Base-by-base conservation (phyloP, 2,888 invertebrate species). In the Eustalomyia histrio region DNA sequence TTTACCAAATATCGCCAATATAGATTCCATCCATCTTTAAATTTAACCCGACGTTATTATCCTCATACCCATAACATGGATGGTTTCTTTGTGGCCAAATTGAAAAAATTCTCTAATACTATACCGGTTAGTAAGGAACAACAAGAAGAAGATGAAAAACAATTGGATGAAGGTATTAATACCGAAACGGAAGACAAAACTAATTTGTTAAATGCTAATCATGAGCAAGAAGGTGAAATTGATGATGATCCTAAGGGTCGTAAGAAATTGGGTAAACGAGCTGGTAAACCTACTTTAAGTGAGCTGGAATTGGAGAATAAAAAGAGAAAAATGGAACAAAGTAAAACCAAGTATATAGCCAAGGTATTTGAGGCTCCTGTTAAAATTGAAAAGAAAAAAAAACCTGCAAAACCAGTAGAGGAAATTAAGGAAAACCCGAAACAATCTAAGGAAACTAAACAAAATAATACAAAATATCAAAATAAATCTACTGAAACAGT, bases 1-100 rank as follows among this genome's bases (percentile, higher is more conserved):
- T 99, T 98, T 90, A 94, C 94, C 0, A 97, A 95, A 91, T 99
- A 95, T 87, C 93, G 95, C 67, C 95, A 96, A 83, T 92, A 94
- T 86, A 93, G 97, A 85, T 99, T 97, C 91, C 97, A 99, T 90
- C 97, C 97, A 0, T 95, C 96, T 12, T 91, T 99, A 90, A 97
- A 96, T 87, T 90, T 97, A 76, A 96, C 97, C 0, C 94, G 94
- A 88, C 92, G 99, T 67, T 98, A 97, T 91, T 99, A 99, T 91
- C 99, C 99, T 0, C 99, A 99, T 89, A 95, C 96, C 3, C 98
- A 99, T 89, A 99, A 99, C 89, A 97, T 99, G 96, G 99, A 99
- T 91, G 99, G 99, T 4, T 99, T 99, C 91, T 99, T 95, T 92
- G 98, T 99, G 1, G 99, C 99, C 0, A 99, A 99, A 91, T 91